Conservation (phyloP, 2,113 vertebrate genomes). For the Hystrix brachyura region DNA sequence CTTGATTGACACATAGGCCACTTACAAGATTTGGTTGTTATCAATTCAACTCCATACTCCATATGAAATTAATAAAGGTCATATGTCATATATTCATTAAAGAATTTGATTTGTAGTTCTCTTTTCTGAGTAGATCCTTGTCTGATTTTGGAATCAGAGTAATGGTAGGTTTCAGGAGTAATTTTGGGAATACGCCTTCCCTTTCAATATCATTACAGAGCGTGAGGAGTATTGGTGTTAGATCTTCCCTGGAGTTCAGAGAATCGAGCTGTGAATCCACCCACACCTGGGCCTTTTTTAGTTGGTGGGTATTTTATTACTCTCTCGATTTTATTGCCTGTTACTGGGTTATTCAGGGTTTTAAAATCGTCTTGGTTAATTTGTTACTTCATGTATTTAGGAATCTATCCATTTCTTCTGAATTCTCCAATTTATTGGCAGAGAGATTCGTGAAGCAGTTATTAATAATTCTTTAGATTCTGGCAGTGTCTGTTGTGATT, state of each 20-base stretch:
- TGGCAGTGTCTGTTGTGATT: not conserved
- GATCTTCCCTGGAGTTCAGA: not conserved
- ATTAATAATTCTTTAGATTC: not conserved
- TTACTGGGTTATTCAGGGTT: not conserved
- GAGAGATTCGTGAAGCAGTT: not conserved
- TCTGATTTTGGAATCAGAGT: not conserved
- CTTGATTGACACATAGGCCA: not conserved
- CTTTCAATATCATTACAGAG: not conserved
- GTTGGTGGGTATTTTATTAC: not conserved
- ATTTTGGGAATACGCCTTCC: not conserved
- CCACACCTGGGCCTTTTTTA: not conserved
- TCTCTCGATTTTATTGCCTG: not conserved
- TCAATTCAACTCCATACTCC: not conserved
- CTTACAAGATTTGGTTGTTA: not conserved
- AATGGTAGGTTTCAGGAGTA: not conserved
- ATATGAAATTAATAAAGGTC: too few relatives aligned
- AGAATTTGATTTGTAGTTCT: not conserved
- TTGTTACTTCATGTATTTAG: not conserved
- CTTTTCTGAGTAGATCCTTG: not conserved
- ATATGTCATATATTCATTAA: not conserved
- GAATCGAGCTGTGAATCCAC: not conserved
- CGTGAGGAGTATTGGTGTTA: too few relatives aligned
- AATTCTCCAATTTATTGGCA: not conserved
- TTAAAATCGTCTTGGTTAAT: not conserved
- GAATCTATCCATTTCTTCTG: not conserved